Evolutionary conservation across 1,140 invertebrate species (phyloP).

Genomic region (Druon quercuslanigerum): DNA sequence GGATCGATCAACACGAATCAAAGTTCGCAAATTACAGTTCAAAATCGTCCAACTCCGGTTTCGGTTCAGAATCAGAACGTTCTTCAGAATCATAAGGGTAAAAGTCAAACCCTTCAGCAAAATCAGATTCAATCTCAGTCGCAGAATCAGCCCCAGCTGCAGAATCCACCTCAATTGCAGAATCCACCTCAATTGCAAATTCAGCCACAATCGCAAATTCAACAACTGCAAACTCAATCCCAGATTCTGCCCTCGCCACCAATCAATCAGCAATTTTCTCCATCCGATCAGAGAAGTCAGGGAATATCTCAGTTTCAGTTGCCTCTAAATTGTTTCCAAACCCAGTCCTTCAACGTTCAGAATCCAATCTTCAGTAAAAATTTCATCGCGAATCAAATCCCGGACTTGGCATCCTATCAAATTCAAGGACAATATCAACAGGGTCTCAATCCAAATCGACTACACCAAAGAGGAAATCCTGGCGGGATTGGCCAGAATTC

Average conservation of each 20-base stretch:
- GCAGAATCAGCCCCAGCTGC: slow-evolving; percentile 4
- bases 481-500: slow-evolving; percentile 24
- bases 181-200: slow-evolving; percentile 9
- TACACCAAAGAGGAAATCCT: slow-evolving; percentile 31
- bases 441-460: slow-evolving; percentile 46
- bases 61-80: slow-evolving; percentile 36
- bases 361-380: slow-evolving; percentile 64
- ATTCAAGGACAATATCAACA: slow-evolving; percentile 38
- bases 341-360: slow-evolving; percentile 62
- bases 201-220: slow-evolving; percentile 32
- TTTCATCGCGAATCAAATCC: slow-evolving; percentile 52
- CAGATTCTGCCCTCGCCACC: slow-evolving; percentile 12
- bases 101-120: slow-evolving; percentile 38
- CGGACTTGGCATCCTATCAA: slow-evolving; percentile 33
- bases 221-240: slow-evolving; percentile 36
- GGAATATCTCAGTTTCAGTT: slow-evolving; percentile 46
- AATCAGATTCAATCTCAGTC: neutral
- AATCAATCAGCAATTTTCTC: slow-evolving; percentile 26
- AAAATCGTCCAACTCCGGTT: slow-evolving; percentile 46
- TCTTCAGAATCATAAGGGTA: slow-evolving; percentile 42
- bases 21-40: slow-evolving; percentile 29
- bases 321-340: slow-evolving; percentile 50
- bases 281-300: neutral
- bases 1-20: neutral
- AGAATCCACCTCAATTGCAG: neutral